Base-by-base conservation (phyloP, 37 sponge, comb jelly and placozoan genomes). In the Chondrosia reniformis region DNA sequence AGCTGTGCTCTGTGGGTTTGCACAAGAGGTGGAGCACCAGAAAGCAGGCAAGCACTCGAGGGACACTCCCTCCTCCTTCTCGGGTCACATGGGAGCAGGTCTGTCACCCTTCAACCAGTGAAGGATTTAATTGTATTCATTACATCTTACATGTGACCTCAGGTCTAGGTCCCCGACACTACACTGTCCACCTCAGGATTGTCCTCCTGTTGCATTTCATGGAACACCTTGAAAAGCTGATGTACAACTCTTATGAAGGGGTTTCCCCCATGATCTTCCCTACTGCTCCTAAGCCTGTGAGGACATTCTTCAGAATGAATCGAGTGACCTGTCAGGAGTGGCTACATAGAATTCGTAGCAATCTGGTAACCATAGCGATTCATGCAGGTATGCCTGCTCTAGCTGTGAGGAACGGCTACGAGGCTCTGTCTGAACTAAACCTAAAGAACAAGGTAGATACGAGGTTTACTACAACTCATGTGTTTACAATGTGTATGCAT, bases 191-290 rank as follows among this genome's bases (percentile, higher is more conserved):
- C 59, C 85, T 95, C 57, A 76, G 97, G 55, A 89, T 86, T 37
- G 79, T 84, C 27, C 79, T 96, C 13, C 81, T 96, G 19, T 80
- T 96, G 25, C 88, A 89, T 76, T 96, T 96, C 64, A 84, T 92
- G 77, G 93, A 93, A 31, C 85, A 90, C 66, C 67, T 96, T 56
- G 97, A 96, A 79, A 96, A 92, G 69, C 88, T 92, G 28, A 90
- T 96, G 83, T 96, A 96, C 83, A 96, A 96, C 82, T 93, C 97
- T 24, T 89, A 93, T 59, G 91, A 89, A 64, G 97, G 94, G n/a
- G 57, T 76, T 28, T 57, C 57, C 38, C 77, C 77, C 15, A 37
- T 66, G 80, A 63, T 79, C 25, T 54, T 61, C 56, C 45, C 79
- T 52, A 21, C 67, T 0, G 33, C 81, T 22, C 55, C 49, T 36